These are phyloP conservation scores for Penaeus japonicus DNA, from an alignment of 1,140 invertebrate species.

Conservation along the genomic window DNA sequence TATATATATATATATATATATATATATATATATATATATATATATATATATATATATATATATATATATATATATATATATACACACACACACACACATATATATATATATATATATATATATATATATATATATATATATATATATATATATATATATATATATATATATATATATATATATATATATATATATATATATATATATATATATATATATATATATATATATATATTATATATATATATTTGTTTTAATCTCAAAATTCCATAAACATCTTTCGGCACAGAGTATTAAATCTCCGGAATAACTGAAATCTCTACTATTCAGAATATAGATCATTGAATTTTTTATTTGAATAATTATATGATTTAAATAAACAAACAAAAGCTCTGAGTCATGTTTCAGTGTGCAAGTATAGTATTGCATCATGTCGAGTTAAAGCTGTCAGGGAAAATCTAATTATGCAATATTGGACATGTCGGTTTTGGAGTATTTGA, in stretches of 20 bases:
- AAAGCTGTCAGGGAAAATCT: too few relatives aligned
- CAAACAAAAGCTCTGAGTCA: too few relatives aligned
- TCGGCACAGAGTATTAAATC: too few relatives aligned
- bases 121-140: constrained; percentile 22
- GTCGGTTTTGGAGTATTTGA: too few relatives aligned
- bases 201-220: constrained; percentile 13
- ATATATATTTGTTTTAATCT: background rate
- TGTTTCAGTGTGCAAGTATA: too few relatives aligned
- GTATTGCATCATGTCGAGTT: too few relatives aligned
- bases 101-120: constrained; percentile 22
- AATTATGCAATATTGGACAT: too few relatives aligned
- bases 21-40: constrained; percentile 18
- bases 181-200: constrained; percentile 7
- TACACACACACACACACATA: background rate
- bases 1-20: background rate
- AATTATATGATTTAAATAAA: too few relatives aligned
- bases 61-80: constrained; percentile 22
- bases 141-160: constrained; percentile 19
- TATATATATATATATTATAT: constrained; percentile 3
- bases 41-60: constrained; percentile 30
- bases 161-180: background rate
- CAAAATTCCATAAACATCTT: background rate
- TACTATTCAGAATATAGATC: too few relatives aligned
- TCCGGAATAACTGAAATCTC: too few relatives aligned
- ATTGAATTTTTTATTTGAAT: background rate